A percentile compares a stretch with the other conserved stretches of the same genome.
These are phyloP conservation scores for Pristionchus arcanus DNA, from an alignment of 2,888 invertebrate genomes.

Conservation along the genomic window DNA sequence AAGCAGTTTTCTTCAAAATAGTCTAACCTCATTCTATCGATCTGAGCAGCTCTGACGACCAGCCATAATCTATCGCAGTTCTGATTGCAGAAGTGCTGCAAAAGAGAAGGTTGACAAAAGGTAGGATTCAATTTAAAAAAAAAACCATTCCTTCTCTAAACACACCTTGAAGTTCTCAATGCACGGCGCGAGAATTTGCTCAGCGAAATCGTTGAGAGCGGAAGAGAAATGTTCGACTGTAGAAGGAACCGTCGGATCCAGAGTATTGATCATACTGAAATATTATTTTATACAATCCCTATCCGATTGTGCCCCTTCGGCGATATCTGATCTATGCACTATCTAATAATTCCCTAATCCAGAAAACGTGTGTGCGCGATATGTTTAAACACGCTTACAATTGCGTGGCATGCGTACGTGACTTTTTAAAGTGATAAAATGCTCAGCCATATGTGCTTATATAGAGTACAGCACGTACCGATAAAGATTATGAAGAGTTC, in stretches of 20 bases:
- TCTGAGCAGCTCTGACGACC: slow-evolving; percentile 69
- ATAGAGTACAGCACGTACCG: slow-evolving; percentile 50
- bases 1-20: background rate
- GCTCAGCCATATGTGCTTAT: no score
- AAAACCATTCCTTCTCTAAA: no score
- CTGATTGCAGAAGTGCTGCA: slow-evolving; percentile 73
- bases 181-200: slow-evolving; percentile 73
- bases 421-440: background rate
- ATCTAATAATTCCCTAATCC: no score
- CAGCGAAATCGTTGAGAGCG: slow-evolving; percentile 69
- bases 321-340: no score
- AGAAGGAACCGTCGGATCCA: slow-evolving; percentile 56
- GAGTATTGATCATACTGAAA: slow-evolving; percentile 60
- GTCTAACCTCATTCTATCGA: slow-evolving; percentile 54
- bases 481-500: slow-evolving; percentile 67
- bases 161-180: slow-evolving; percentile 75
- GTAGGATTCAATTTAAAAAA: background rate
- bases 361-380: no score
- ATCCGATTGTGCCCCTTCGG: no score
- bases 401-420: no score
- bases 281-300: background rate
- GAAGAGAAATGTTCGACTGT: slow-evolving; percentile 64
- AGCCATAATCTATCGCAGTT: slow-evolving; percentile 70
- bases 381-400: no score
- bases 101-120: background rate